Base-by-base conservation (phyloP, 2,113 vertebrate genomes). In the Condylura cristata region DNA sequence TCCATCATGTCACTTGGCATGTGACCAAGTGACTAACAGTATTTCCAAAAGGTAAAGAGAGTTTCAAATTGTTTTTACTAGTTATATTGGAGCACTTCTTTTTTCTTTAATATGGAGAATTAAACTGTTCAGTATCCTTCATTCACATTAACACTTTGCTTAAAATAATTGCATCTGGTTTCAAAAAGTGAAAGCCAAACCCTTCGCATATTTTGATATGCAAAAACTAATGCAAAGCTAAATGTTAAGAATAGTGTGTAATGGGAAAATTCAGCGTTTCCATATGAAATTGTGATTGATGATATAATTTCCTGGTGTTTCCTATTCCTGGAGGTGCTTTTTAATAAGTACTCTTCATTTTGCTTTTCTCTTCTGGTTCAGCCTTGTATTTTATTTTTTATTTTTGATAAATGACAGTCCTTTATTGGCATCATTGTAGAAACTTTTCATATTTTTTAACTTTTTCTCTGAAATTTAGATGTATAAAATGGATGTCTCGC, bases 31-130 rank as follows among this genome's bases (percentile, higher is more conserved):
- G 61, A 88, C 75, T 94, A 34, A 37, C 86, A 53, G 14, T 68
- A 68, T 92, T 92, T 94, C 53, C 96, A 88, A 88, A 96, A 1
- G 58, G 39, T 90, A 88, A 94, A 32, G 74, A 60, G 41, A 78
- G 2, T 87, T 96, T 97, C 46, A 66, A 13, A 58, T 78, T 58
- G 44, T 94, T 91, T 91, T 89, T 26, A 30, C 44, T 70, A 41
- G 17, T 86, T 76, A 37, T 68, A 89, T 95, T 46, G 84, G 80
- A 90, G 95, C 8, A 26, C 44, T 34, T 44, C 81, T 86, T 37
- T 81, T 48, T 11, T 56, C 61, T 56, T 46, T 37, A 18, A 9
- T 89, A n/a, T 66, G 84, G 61, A 94, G 85, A 96, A 81, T 92
- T 95, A 85, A 93, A 58, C 30, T 7, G 2, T 41, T 92, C 11